These are phyloP conservation scores for Xerus rutilus DNA, from an alignment of 2,797 vertebrate genomes.

Conservation along the genomic window DNA sequence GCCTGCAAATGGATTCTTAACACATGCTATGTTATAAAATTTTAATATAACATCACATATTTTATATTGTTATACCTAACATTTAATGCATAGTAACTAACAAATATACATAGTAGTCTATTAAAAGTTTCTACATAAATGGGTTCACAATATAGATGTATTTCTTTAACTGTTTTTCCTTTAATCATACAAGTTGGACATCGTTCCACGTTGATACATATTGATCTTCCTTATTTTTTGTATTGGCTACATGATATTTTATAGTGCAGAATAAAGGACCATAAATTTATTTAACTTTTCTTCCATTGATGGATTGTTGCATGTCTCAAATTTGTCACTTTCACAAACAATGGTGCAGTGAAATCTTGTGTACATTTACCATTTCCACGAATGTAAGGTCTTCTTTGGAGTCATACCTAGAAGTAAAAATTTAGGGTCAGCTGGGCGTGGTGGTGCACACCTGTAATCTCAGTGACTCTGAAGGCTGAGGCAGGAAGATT, in stretches of 20 bases:
- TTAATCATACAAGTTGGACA: not conserved
- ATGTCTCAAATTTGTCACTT: not conserved
- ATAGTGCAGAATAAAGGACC: not conserved
- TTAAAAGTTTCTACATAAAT: not conserved
- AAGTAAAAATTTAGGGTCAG: constrained; percentile 14
- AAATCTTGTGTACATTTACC: not conserved
- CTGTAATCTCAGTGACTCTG: too few species aligned
- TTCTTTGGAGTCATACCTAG: not conserved
- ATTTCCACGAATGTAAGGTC: not conserved
- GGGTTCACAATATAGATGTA: not conserved
- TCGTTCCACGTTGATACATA: not conserved
- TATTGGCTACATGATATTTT: not conserved
- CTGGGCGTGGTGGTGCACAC: too few species aligned
- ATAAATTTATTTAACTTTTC: constrained; percentile 12
- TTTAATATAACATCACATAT: not conserved
- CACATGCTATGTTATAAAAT: not conserved
- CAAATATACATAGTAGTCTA: not conserved
- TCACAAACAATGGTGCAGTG: not conserved
- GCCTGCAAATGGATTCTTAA: not conserved
- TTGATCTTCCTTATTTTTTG: not conserved
- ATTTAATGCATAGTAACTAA: not conserved
- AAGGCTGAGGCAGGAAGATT: too few species aligned
- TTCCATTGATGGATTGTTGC: not conserved
- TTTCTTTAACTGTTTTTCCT: not conserved
- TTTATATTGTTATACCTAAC: not conserved